Evolutionary conservation across 2,888 invertebrate genomes (phyloP), one percentile per base, ranked within the genome.

Genomic region (Eutolmus rufibarbis): DNA sequence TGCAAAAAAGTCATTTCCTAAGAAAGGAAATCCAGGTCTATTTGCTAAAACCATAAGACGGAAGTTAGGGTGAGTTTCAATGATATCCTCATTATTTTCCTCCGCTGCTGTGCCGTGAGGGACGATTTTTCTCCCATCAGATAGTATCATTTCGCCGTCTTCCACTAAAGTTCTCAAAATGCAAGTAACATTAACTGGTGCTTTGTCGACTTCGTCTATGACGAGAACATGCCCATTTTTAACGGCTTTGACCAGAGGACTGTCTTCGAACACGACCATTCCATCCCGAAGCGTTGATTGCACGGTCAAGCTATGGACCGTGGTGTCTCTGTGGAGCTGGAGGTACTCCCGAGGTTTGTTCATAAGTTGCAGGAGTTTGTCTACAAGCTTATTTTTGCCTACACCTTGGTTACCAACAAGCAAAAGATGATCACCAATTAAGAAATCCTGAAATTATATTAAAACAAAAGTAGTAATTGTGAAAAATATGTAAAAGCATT

Each of bases 361-460:
- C 89, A 99, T 92, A 12, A 99, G 92, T 90, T 98, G 96, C 1
- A 99, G 93, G 89, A 99, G 94, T 89, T 98, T 94, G 91, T 99
- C 99, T 0, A 97, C 96, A 16, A 99, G 96, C 92, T 99, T 99
- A 92, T 99, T 99, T 92, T 99, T 99, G 0, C 99, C 99, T 0
- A 99, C 99, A 16, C 98, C 98, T 93, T 99, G 99, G 93, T 99
- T 99, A 0, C 99, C 99, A n/a, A 99, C 98, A 82, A 99, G 92
- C 0, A 99, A 93, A 74, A 99, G 93, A 93, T 99, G 98, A 91
- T 98, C 97, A 0, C 98, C 98, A 0, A 99, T 94, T 1, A 96
- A 92, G 91, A 97, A 98, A 92, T 99, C 98, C 93, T 97, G 97
- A 8, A 86, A 87, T 46, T 14, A 4, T 85, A 31, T 3, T 9